Conservation (phyloP, 1,140 invertebrate species). For the Drosophila guanche region DNA sequence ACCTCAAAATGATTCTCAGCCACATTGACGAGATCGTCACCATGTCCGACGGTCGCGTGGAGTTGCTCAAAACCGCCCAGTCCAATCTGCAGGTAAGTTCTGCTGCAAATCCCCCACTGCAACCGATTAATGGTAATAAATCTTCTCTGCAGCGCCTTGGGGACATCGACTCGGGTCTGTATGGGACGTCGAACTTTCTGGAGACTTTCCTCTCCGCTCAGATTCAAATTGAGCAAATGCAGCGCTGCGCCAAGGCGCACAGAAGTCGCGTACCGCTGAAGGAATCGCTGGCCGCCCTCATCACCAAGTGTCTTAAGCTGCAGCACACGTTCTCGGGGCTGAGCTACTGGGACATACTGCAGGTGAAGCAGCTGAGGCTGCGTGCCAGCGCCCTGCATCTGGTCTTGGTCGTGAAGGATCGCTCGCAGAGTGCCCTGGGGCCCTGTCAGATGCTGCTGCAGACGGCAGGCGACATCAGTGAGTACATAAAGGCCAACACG, state of each 20-base stretch:
- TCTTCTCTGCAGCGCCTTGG: slow-evolving; percentile 85
- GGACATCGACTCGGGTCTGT: slow-evolving; percentile 92
- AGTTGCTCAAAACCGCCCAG: slow-evolving; percentile 89
- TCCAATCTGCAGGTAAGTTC: slow-evolving; percentile 86
- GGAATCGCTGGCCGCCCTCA: slow-evolving; percentile 84
- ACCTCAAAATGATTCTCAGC: slow-evolving; percentile 89
- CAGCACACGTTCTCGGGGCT: slow-evolving; percentile 93
- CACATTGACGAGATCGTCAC: slow-evolving; percentile 88
- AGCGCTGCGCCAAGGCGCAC: slow-evolving; percentile 69
- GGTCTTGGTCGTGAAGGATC: slow-evolving; percentile 87
- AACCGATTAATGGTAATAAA: not conserved
- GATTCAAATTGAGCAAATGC: slow-evolving; percentile 84
- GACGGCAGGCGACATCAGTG: slow-evolving; percentile 74
- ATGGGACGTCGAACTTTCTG: slow-evolving; percentile 93
- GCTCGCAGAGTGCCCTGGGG: slow-evolving; percentile 84
- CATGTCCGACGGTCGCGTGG: slow-evolving; percentile 82
- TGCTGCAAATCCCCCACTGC: not conserved
- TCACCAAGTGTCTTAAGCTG: slow-evolving; percentile 89
- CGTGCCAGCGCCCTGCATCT: slow-evolving; percentile 93
- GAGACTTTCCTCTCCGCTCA: slow-evolving; percentile 91
- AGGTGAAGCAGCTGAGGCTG: slow-evolving; percentile 92
- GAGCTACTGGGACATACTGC: slow-evolving; percentile 88
- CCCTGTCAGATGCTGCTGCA: slow-evolving; percentile 84
- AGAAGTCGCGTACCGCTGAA: slow-evolving; percentile 74
- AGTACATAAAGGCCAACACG: slow-evolving; percentile 83